Base-by-base conservation (phyloP, 64 coral and sea anemone species). In the Actinia equina region DNA sequence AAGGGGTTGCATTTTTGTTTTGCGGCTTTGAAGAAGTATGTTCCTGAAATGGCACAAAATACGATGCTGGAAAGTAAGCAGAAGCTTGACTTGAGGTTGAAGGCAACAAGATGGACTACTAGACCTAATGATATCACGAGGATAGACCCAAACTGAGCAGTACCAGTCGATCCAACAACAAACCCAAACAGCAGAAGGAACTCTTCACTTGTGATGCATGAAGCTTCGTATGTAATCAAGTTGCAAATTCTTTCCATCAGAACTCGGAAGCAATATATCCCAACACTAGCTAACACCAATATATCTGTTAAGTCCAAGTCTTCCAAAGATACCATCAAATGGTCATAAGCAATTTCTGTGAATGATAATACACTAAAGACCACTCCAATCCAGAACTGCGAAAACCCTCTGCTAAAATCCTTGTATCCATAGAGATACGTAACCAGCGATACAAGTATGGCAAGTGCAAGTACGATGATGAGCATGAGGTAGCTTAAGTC, bases 301-400 rank as follows among this genome's bases (percentile, higher is more conserved):
- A 99, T 95, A 58, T 99, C 97, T 59, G 88, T 92, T 22, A 90
- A 59, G 77, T 99, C 97, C 30, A 99, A 77, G 62, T 99, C 97
- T 79, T 93, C 93, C 30, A 95, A 76, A 6, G 93, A 95, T 30
- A 90, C 89, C n/a, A 92, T 88, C 70, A 86, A 78, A 87, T 99
- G 97, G 37, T 99, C 97, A 63, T 93, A 92, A 23, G 97, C 90
- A 37, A 99, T 95, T 82, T 94, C 91, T 6, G 93, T 99, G 84
- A 99, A 99, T 27, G 97, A 88, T 43, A 99, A 78, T 0, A 99
- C 97, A 91, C 97, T 99, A 85, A 93, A 99, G 46, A 99, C 82
- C 30, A 99, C 74, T 63, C 97, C 97, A 77, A 99, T 86, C 97
- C 97, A 99, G n/a, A 99, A 85, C 55, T 94, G 52, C 3, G 64